Conservation (phyloP, 2,113 vertebrate species). For the Malurus cyaneus region DNA sequence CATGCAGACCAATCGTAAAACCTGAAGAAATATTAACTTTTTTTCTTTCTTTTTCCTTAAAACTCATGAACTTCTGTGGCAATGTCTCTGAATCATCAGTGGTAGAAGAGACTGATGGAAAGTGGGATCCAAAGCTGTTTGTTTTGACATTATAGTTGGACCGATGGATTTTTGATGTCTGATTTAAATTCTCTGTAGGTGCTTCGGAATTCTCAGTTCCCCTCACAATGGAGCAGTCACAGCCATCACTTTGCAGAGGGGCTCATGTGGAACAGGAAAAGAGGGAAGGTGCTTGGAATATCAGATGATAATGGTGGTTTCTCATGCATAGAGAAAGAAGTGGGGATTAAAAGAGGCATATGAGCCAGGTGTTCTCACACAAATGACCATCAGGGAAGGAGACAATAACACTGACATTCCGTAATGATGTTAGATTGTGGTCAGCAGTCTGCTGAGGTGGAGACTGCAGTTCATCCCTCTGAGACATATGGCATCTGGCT, state of each 20-base stretch:
- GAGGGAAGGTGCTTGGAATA: neutral
- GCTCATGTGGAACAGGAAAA: neutral
- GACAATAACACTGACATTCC: neutral
- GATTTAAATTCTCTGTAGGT: neutral
- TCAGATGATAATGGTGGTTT: neutral
- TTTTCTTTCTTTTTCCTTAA: neutral
- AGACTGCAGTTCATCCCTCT: neutral
- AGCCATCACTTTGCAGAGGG: neutral
- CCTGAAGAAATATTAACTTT: neutral
- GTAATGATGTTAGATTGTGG: neutral
- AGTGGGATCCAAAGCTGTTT: too few relatives aligned
- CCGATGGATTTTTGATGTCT: neutral
- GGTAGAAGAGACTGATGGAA: neutral
- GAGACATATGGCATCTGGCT: neutral
- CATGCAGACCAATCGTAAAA: neutral
- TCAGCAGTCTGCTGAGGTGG: neutral
- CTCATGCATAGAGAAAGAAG: neutral
- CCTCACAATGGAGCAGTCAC: neutral
- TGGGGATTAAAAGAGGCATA: neutral
- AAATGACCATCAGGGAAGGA: conserved; percentile 1
- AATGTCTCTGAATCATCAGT: neutral
- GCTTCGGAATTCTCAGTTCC: neutral
- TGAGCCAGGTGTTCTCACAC: conserved; percentile 13
- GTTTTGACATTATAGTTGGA: neutral
- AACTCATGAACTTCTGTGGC: neutral